These are phyloP conservation scores for Vollenhovia emeryi DNA, from an alignment of 1,140 invertebrate species.

Conservation along the genomic window DNA sequence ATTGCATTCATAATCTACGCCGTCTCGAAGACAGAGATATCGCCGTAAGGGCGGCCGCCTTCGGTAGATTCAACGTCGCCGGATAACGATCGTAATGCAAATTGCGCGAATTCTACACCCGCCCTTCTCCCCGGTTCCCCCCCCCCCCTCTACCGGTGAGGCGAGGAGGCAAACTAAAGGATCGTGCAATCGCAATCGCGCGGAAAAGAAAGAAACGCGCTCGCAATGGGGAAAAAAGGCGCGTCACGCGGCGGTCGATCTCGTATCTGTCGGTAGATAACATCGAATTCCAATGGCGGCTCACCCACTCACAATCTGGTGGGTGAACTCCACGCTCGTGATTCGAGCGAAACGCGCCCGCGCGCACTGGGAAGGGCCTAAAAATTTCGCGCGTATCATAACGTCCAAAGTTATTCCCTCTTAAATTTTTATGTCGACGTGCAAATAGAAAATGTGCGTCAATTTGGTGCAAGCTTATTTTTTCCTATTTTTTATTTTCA, in stretches of 20 bases:
- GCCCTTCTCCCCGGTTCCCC: neutral
- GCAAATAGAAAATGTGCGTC: neutral
- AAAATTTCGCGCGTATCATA: neutral
- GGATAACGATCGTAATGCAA: slow-evolving; percentile 70
- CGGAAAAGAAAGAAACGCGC: slow-evolving; percentile 61
- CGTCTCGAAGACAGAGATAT: slow-evolving; percentile 57
- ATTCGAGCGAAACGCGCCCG: neutral
- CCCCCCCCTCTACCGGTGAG: neutral
- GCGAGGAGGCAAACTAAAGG: neutral
- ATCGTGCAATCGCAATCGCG: slow-evolving; percentile 37
- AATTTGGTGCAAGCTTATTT: neutral
- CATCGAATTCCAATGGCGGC: slow-evolving; percentile 73
- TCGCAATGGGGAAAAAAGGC: slow-evolving; percentile 56
- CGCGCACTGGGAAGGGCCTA: neutral
- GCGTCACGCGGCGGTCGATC: slow-evolving; percentile 71
- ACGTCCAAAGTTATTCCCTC: neutral
- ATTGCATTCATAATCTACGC: slow-evolving; percentile 65
- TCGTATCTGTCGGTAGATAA: slow-evolving; percentile 75
- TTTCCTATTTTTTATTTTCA: neutral
- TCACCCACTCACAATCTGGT: slow-evolving; percentile 70
- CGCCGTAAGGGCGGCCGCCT: slow-evolving; percentile 59
- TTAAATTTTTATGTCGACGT: neutral
- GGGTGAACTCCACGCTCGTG: slow-evolving; percentile 25
- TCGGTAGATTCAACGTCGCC: slow-evolving; percentile 49
- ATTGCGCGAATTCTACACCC: slow-evolving; percentile 64